These are phyloP conservation scores for Botia almorhae DNA, from an alignment of 2,797 vertebrate species.

Conservation along the genomic window DNA sequence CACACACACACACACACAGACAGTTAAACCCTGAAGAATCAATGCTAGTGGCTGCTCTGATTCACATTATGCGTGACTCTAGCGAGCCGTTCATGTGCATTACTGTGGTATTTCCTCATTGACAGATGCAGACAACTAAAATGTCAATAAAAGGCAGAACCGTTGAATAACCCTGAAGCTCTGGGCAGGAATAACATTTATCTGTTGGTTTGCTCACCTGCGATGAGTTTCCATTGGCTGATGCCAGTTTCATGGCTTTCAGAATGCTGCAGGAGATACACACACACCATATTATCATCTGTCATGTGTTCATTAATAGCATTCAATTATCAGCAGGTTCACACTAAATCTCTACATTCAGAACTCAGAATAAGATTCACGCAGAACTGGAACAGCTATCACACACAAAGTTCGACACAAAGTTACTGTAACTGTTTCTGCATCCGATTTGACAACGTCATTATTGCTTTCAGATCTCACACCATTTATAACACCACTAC, in stretches of 20 bases:
- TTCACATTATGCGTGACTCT: slow-evolving; percentile 65
- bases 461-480: too few species aligned
- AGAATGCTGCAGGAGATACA: slow-evolving; percentile 82
- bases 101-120: slow-evolving; percentile 60
- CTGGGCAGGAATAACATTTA: slow-evolving; percentile 1
- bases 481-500: too few species aligned
- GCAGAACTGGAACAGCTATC: too few species aligned
- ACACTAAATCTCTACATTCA: too few species aligned
- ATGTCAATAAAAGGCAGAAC: slow-evolving; percentile 31
- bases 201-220: slow-evolving; percentile 80
- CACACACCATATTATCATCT: slow-evolving; percentile 1
- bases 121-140: slow-evolving; percentile 57
- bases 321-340: neutral
- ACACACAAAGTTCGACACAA: too few species aligned
- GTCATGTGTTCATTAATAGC: neutral
- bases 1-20: neutral
- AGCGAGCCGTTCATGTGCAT: slow-evolving; percentile 62
- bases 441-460: too few species aligned
- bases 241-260: slow-evolving; percentile 94
- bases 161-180: slow-evolving; percentile 9
- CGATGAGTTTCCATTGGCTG: slow-evolving; percentile 85
- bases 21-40: slow-evolving; percentile 67
- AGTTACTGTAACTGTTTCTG: too few species aligned
- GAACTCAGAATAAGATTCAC: too few species aligned
- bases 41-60: slow-evolving; percentile 59